Conservation (phyloP, 2,888 invertebrate genomes). For the Dicycla oo region DNA sequence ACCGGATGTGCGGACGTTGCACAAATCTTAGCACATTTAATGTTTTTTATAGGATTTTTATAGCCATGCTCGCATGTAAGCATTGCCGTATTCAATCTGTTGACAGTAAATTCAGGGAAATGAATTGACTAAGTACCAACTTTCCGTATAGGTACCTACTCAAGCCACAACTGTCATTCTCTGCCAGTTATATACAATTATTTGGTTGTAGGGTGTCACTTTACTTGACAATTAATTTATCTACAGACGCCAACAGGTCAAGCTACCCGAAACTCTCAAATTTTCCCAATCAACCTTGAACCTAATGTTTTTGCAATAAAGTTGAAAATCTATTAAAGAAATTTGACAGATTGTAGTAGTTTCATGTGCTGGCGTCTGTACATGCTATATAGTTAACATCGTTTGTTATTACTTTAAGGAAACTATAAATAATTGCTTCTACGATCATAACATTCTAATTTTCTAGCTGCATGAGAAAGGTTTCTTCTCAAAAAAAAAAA, state of each 20-base stretch:
- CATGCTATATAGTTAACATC: background rate
- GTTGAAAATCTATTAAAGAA: no score
- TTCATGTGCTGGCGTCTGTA: no score
- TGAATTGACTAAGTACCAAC: background rate
- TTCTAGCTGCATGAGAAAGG: background rate
- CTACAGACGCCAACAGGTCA: no score
- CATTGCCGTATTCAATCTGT: background rate
- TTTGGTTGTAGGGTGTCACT: background rate
- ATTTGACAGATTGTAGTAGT: no score
- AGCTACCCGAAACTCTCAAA: no score
- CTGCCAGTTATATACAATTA: background rate
- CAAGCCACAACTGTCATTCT: background rate
- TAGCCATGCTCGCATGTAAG: background rate
- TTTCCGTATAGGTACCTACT: no score
- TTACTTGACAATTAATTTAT: background rate
- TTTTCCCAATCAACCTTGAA: no score
- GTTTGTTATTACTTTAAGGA: background rate
- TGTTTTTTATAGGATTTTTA: conserved; percentile 28
- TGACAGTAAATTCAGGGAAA: background rate
- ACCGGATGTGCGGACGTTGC: conserved; percentile 44
- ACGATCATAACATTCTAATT: background rate
- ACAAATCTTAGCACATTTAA: conserved; percentile 28
- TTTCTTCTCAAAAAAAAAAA: background rate
- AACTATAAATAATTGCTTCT: background rate
- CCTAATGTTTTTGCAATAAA: no score